phyloP scores from a whole-genome alignment of 2,113 vertebrate species.

The Dasyornis broadbenti region DNA sequence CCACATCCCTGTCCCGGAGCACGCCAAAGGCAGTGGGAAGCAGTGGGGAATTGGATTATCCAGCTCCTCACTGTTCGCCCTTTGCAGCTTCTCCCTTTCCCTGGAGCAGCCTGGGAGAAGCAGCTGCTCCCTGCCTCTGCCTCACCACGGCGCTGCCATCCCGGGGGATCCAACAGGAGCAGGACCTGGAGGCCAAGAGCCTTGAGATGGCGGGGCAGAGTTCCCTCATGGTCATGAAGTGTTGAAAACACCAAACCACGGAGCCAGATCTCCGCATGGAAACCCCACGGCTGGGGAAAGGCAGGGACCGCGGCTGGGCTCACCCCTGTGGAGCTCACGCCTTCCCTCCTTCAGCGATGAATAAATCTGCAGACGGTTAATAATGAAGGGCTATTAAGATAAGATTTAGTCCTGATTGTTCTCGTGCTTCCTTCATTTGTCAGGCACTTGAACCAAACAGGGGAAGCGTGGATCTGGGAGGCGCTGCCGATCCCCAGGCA shows the following conservation, averaged over 20 bases:
- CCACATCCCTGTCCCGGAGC: not conserved
- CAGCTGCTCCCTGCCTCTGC: not conserved
- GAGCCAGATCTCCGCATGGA: not conserved
- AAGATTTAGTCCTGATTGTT: constrained; percentile 30
- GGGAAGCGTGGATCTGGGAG: not conserved
- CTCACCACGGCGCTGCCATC: fast-evolving
- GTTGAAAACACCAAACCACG: not conserved
- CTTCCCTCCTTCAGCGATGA: not conserved
- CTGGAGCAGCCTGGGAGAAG: not conserved
- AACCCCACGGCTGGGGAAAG: not conserved
- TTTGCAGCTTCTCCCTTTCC: not conserved
- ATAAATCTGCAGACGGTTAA: constrained; percentile 23
- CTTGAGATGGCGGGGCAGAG: not conserved
- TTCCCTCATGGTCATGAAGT: not conserved
- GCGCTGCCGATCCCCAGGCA: fast-evolving
- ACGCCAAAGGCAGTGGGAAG: not conserved
- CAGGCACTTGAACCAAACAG: not conserved
- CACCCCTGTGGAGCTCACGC: not conserved
- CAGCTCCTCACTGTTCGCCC: not conserved
- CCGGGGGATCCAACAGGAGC: not conserved
- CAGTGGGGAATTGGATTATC: not conserved
- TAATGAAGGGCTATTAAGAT: constrained; percentile 21
- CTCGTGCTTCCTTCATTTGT: not conserved
- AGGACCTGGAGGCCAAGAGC: not conserved
- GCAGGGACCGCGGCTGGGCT: not conserved